phyloP scores from a whole-genome alignment of 2,888 invertebrate species.

The Hymenopus coronatus region DNA sequence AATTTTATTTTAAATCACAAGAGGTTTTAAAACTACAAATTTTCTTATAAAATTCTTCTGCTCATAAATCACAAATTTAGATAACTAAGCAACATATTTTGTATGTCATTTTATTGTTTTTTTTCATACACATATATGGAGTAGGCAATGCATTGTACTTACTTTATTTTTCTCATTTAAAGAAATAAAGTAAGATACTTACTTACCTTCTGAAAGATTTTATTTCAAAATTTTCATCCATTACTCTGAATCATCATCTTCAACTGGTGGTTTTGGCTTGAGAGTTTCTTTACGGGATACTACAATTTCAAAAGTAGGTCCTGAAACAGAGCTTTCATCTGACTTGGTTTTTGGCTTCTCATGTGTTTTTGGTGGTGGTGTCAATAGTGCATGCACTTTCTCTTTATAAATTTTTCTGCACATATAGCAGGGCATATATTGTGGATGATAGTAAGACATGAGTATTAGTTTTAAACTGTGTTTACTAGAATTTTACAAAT shows the following conservation, averaged over 20 bases:
- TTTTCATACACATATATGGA: too few species aligned
- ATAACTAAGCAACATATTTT: too few species aligned
- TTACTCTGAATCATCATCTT: neutral
- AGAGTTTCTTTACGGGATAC: neutral
- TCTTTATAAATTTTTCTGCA: neutral
- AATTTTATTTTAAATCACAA: too few species aligned
- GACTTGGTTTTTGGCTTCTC: neutral
- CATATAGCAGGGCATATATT: neutral
- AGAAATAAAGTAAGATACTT: too few species aligned
- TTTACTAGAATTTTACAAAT: too few species aligned
- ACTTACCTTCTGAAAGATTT: neutral
- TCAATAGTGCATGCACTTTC: too few species aligned
- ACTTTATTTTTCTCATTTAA: too few species aligned
- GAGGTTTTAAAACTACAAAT: too few species aligned
- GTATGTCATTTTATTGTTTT: too few species aligned
- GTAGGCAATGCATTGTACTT: too few species aligned
- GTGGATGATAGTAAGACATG: neutral
- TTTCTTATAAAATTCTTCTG: too few species aligned
- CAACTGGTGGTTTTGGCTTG: neutral
- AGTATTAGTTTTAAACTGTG: neutral
- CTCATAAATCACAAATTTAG: too few species aligned
- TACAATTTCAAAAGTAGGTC: neutral
- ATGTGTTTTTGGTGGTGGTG: neutral
- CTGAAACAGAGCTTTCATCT: neutral
- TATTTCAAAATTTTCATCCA: neutral